Evolutionary conservation across 2,888 invertebrate species (phyloP).

Genomic region (Falcaria lacertinaria): DNA sequence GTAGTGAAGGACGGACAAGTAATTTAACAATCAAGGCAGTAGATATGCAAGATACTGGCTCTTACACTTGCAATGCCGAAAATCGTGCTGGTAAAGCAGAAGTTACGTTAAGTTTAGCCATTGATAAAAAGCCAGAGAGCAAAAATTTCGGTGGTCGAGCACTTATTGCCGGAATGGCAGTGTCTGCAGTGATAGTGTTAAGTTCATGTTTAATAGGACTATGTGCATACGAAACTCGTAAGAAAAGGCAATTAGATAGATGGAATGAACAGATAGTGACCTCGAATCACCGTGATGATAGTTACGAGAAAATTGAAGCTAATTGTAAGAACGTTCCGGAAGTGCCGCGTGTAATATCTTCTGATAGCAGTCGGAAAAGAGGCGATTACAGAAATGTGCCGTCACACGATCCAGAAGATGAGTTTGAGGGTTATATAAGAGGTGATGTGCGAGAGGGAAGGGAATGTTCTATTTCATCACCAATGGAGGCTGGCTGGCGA

Average conservation of each 20-base stretch:
- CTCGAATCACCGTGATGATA: conserved; percentile 77
- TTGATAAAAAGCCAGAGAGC: conserved; percentile 82
- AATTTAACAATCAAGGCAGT: conserved; percentile 86
- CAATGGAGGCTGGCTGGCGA: conserved; percentile 49
- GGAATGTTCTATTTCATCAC: conserved; percentile 47
- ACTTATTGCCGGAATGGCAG: conserved; percentile 83
- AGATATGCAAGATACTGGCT: conserved; percentile 87
- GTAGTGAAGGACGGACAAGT: conserved; percentile 83
- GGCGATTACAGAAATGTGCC: conserved; percentile 87
- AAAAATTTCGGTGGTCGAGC: conserved; percentile 79
- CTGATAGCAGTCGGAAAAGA: conserved; percentile 74
- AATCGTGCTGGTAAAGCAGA: conserved; percentile 89
- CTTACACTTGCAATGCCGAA: conserved; percentile 88
- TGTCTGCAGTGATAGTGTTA: conserved; percentile 83
- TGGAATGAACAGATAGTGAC: conserved; percentile 76
- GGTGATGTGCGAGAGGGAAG: conserved; percentile 44
- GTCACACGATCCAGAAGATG: conserved; percentile 83
- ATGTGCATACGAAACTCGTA: conserved; percentile 82
- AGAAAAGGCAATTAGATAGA: conserved; percentile 77
- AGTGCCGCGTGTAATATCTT: conserved; percentile 48
- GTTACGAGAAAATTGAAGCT: conserved; percentile 90
- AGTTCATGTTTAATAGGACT: conserved; percentile 83
- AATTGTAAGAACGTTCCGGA: conserved; percentile 74
- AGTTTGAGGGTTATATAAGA: conserved; percentile 68
- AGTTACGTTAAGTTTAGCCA: conserved; percentile 85